Evolutionary conservation across 2,113 vertebrate species (phyloP), one percentile per base, ranked within the genome.

Genomic region (Python bivittatus): DNA sequence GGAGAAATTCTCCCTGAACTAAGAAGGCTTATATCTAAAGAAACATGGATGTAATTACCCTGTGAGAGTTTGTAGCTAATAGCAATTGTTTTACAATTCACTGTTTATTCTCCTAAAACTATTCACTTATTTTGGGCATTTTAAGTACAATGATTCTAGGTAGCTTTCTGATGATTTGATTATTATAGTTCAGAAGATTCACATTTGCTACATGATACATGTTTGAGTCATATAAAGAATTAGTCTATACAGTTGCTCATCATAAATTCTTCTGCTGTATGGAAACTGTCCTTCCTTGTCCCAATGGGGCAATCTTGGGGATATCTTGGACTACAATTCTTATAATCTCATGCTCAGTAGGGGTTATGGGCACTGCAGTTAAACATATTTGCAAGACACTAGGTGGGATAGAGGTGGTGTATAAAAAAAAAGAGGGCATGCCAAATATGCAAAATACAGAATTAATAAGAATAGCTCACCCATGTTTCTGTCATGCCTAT

Each of bases 401-500:
- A 79, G 33, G 38, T 42, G 72, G 17, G 17, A 79, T 17, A 79
- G 42, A 33, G 17, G 13, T 79, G 17, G 33, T 79, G 68, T 42
- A 42, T 42, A 22, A 88, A 92, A 79, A 92, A 61, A 94, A 95
- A 93, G 0, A 1, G 33, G 88, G 22, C 44, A 84, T 93, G 93
- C 93, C 84, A 44, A 44, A 68, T 72, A 48, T 79, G 54, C 42
- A 90, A 87, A 53, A 33, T 92, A 89, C 92, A 68, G 93, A 94
- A 88, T 90, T 56, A 89, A 52, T 15, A 7, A 89, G 25, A 64
- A 52, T 10, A 84, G 72, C 96, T 97, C 91, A 97, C 97, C 97
- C 95, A 58, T 93, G 88, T 90, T 94, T 88, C 54, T 92, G 91
- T 23, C 38, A 57, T 85, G 13, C 38, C 79, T 44, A 2, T 61